Evolutionary conservation across 2,797 vertebrate species (phyloP), one percentile per base, ranked within the genome.

Genomic region (Pipistrellus pygmaeus): DNA sequence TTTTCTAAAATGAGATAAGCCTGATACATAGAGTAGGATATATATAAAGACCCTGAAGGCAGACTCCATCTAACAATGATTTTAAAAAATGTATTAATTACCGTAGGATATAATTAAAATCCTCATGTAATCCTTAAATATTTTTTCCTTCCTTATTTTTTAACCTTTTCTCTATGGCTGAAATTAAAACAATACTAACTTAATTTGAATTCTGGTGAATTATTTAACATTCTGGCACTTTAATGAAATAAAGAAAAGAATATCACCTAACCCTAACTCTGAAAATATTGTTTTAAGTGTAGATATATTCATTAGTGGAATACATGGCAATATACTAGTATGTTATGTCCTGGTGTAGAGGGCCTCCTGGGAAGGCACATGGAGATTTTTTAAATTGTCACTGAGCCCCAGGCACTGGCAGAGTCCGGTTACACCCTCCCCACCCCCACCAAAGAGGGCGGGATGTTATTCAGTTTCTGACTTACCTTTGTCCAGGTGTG

Each of bases 231-330:
- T 94, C 23, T 32, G 38, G 25, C 23, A 73, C 53, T 88, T 81
- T 14, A 80, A 55, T 75, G 35, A 62, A 51, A 66, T 76, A 87
- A 78, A 69, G 6, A 64, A 60, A 64, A 84, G 9, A 71, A 30
- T 81, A 71, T 85, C 30, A 66, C 8, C 81, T 83, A 88, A 60
- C 51, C 7, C 12, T 53, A 66, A 92, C 53, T 86, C 68, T 82
- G 57, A 93, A 96, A 94, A 88, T 90, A 55, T 55, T 78, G 13
- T 66, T 86, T 90, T 41, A 95, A 85, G 55, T 94, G 2, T 68
- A 87, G 17, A 38, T 90, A 11, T 27, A 86, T 90, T 92, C 32
- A n/a, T 85, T 88, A 96, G 46, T 48, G 38, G 25, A 88, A 75
- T 30, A 30, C 73, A 72, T 71, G 77, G 27, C 27, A 77, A 84